Evolutionary conservation across 2,888 invertebrate genomes (phyloP), one percentile per base, ranked within the genome.

Genomic region (Anthrax anthrax): DNA sequence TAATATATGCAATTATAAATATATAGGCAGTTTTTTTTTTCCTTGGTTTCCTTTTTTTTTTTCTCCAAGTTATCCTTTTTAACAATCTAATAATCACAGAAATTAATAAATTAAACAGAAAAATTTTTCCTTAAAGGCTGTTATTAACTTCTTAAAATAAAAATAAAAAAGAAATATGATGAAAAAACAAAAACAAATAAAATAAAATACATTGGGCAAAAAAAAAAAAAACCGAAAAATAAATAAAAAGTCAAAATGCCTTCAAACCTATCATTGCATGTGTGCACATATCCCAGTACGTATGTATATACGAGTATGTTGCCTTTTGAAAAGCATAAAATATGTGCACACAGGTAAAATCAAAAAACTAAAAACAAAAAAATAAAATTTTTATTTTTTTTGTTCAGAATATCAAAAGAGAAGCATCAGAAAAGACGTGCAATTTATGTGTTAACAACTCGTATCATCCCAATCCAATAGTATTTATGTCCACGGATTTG

Each of bases 401-500:
- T n/a, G n/a, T n/a, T n/a, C n/a, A n/a, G n/a, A n/a, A n/a, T n/a
- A n/a, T n/a, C n/a, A n/a, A n/a, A n/a, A n/a, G n/a, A n/a, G n/a
- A n/a, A 32, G 12, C 16, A 16, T 36, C 39, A 32, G 9, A 39
- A 38, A 44, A 44, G 39, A 44, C 39, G 39, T 39, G 39, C 39
- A 39, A 48, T 50, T 50, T 50, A 50, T 50, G 48, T 50, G 50
- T 50, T 50, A 48, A 50, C 50, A 48, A 50, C 48, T 48, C 44
- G 48, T 48, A 48, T 50, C 50, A 48, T 48, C 50, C n/a, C 48
- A 50, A 47, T 46, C 48, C 50, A 50, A 47, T 48, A 50, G 48
- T 50, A 50, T 48, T 47, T 48, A 48, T 48, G 48, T 48, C 48
- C 46, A 48, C 48, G 50, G 50, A 50, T 50, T 53, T 51, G 52